phyloP scores from a whole-genome alignment of 2,113 vertebrate genomes.

The Chaetorhynchus papuensis region DNA sequence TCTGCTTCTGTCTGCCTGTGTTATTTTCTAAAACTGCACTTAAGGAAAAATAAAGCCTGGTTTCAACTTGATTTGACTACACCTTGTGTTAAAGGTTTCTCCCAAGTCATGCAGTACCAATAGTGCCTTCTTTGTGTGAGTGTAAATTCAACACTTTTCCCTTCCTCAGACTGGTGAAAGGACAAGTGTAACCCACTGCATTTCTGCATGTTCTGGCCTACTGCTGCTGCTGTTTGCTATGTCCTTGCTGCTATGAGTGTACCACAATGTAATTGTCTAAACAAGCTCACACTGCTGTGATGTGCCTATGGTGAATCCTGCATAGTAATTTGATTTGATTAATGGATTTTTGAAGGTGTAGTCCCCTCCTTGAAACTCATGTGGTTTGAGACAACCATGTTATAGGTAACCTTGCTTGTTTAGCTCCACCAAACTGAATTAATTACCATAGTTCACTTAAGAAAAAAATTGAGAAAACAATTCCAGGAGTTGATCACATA shows the following conservation, averaged over 20 bases:
- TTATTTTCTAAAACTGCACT: background rate
- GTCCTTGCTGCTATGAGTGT: constrained; percentile 46
- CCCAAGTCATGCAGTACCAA: background rate
- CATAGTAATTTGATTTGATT: constrained; percentile 64
- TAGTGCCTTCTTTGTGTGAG: background rate
- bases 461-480: constrained; percentile 38
- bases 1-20: background rate
- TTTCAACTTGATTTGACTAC: background rate
- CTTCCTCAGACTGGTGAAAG: background rate
- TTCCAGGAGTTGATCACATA: constrained; percentile 26
- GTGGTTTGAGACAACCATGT: constrained; percentile 61
- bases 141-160: constrained; percentile 16
- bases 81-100: background rate
- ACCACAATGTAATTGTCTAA: constrained; percentile 46
- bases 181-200: background rate
- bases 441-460: constrained; percentile 46
- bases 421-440: constrained; percentile 24
- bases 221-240: constrained; percentile 25
- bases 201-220: background rate
- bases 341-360: constrained; percentile 62
- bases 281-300: constrained; percentile 17
- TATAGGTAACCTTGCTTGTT: constrained; percentile 61
- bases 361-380: constrained; percentile 38
- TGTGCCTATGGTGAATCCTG: constrained; percentile 35
- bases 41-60: background rate